phyloP scores from a whole-genome alignment of 2,113 vertebrate genomes.

The Rallus limicola region DNA sequence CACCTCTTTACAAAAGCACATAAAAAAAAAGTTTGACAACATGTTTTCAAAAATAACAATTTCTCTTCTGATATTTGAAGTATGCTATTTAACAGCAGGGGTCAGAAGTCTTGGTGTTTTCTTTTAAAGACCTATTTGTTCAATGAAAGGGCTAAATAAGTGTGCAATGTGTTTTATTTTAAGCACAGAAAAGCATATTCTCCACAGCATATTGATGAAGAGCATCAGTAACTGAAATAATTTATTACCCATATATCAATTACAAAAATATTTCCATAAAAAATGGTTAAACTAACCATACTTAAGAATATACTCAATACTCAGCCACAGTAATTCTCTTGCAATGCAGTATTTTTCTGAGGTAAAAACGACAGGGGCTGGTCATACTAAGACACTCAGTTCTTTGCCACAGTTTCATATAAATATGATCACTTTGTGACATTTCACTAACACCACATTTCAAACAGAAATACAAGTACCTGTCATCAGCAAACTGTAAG shows the following conservation, averaged over 20 bases:
- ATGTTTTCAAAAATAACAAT: neutral
- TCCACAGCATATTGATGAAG: neutral
- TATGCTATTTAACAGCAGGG: neutral
- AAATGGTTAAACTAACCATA: neutral
- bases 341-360: neutral
- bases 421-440: neutral
- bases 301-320: neutral
- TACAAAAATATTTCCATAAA: neutral
- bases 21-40: neutral
- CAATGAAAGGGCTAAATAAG: neutral
- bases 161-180: neutral
- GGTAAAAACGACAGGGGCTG: neutral
- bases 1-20: neutral
- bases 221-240: neutral
- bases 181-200: neutral
- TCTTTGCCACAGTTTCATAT: neutral
- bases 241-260: neutral
- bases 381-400: neutral
- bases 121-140: neutral
- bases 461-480: conserved; percentile 75
- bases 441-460: neutral
- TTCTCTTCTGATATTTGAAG: neutral
- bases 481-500: conserved; percentile 97
- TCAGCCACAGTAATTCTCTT: neutral
- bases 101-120: neutral